These are phyloP conservation scores for Syrista parreyssii DNA, from an alignment of 2,888 invertebrate genomes.

Conservation along the genomic window DNA sequence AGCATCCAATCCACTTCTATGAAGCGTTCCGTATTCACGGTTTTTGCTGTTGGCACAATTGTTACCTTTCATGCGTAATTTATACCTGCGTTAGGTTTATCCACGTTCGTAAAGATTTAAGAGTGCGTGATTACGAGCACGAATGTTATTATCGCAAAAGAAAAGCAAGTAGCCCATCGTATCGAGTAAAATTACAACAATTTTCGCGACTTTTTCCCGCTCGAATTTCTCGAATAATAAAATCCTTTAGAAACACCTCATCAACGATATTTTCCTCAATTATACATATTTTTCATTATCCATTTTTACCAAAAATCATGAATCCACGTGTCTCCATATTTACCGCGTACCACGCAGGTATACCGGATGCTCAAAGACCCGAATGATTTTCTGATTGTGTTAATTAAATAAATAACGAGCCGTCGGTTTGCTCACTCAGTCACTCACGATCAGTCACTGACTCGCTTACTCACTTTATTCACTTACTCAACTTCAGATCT, in stretches of 20 bases:
- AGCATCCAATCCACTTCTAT: too few relatives aligned
- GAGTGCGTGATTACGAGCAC: background rate
- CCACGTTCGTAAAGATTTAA: background rate
- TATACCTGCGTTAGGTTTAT: background rate
- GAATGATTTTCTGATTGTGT: conserved; percentile 16
- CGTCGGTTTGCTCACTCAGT: conserved; percentile 8
- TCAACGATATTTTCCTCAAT: background rate
- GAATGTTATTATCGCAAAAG: background rate
- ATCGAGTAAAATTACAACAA: background rate
- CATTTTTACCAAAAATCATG: background rate
- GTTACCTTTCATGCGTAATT: background rate
- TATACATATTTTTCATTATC: background rate
- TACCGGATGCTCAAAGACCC: background rate
- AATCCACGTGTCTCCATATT: background rate
- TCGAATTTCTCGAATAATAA: background rate
- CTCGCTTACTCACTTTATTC: conserved; percentile 8
- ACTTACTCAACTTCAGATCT: background rate
- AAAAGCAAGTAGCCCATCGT: background rate
- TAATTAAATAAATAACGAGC: conserved; percentile 28
- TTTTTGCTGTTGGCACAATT: background rate
- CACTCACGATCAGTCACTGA: conserved; percentile 16
- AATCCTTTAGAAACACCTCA: too few relatives aligned
- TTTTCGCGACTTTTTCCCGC: background rate
- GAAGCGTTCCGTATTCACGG: background rate
- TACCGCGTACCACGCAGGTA: background rate